These are phyloP conservation scores for Colletes gigas DNA, from an alignment of 1,140 invertebrate genomes.

Conservation along the genomic window DNA sequence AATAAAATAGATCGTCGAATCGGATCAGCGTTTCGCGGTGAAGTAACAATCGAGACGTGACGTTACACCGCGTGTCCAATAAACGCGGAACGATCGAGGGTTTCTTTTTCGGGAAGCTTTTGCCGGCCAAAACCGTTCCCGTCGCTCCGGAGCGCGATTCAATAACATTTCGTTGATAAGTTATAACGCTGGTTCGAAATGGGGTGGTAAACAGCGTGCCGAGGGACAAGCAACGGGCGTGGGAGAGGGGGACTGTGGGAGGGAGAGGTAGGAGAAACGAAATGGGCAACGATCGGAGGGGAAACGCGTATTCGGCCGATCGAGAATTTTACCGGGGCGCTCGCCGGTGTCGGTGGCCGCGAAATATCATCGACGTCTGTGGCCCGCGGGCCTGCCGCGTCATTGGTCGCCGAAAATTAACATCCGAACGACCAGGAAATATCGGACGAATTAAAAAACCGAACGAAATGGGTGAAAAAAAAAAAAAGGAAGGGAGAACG, in stretches of 20 bases:
- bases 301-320: conserved; percentile 65
- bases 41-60: too few species aligned
- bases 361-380: conserved; percentile 77
- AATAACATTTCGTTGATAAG: conserved; percentile 17
- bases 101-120: not conserved
- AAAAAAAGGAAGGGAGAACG: conserved; percentile 23
- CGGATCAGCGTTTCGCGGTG: too few species aligned
- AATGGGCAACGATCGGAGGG: conserved; percentile 9
- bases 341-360: conserved; percentile 53
- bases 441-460: conserved; percentile 74
- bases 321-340: conserved; percentile 68
- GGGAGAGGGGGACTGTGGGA: not conserved
- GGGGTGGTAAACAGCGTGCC: conserved; percentile 12
- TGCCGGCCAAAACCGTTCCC: too few species aligned
- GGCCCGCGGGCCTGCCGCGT: conserved; percentile 69
- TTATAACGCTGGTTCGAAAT: conserved; percentile 15
- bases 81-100: not conserved
- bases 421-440: conserved; percentile 77
- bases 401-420: conserved; percentile 78
- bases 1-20: too few species aligned
- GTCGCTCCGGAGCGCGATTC: not conserved
- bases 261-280: not conserved
- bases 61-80: too few species aligned
- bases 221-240: not conserved
- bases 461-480: conserved; percentile 44